These are phyloP conservation scores for Gnathonemus echidnorhynchus DNA, from an alignment of 2,113 vertebrate genomes.

Conservation along the genomic window DNA sequence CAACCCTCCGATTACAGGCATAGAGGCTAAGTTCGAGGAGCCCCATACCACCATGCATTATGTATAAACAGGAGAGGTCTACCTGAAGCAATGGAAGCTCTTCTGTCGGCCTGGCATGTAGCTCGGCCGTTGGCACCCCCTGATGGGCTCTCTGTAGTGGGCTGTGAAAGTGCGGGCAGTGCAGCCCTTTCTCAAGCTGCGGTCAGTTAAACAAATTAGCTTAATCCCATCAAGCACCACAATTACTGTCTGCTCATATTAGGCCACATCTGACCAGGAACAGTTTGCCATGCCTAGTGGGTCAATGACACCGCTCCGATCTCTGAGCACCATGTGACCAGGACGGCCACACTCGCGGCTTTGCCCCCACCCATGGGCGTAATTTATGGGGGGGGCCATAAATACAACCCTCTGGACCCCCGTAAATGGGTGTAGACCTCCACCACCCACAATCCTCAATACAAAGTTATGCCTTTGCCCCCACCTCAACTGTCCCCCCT, in stretches of 20 bases:
- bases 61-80: not conserved
- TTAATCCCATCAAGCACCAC: conserved; percentile 32
- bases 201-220: conserved; percentile 31
- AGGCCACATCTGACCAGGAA: conserved; percentile 18
- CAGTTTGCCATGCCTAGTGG: conserved; percentile 9
- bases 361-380: not conserved
- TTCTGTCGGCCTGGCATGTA: not conserved
- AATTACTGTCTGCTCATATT: conserved; percentile 29
- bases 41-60: not conserved
- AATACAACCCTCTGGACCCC: not conserved
- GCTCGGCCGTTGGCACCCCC: not conserved
- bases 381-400: not conserved
- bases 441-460: too few species aligned
- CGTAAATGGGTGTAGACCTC: not conserved
- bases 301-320: not conserved
- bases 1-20: not conserved
- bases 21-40: not conserved
- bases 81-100: not conserved
- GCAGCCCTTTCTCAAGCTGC: not conserved
- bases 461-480: not conserved
- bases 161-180: conserved; percentile 20
- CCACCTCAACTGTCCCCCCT: not conserved
- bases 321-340: too few species aligned
- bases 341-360: not conserved
- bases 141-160: not conserved